Evolutionary conservation across 2,888 invertebrate species (phyloP).

Genomic region (Mythimna loreyi): DNA sequence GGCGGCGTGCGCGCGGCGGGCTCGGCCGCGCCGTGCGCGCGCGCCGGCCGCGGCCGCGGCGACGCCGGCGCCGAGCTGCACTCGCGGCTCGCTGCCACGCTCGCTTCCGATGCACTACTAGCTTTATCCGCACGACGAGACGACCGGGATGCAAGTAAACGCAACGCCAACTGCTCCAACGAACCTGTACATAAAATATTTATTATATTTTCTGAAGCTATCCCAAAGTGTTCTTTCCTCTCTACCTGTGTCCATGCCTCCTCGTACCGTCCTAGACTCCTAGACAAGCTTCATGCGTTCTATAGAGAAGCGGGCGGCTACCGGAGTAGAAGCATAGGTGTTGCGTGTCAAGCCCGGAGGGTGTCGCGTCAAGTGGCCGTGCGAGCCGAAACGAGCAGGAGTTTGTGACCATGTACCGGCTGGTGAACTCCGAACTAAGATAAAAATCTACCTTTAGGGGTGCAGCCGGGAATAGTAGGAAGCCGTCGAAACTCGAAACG

Average conservation of each 20-base stretch:
- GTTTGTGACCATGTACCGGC: slow-evolving; percentile 53
- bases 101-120: slow-evolving; percentile 13
- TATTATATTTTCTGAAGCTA: slow-evolving; percentile 1
- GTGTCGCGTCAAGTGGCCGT: slow-evolving; percentile 49
- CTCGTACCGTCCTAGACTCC: slow-evolving; percentile 49
- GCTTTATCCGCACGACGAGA: slow-evolving; percentile 58
- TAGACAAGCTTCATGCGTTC: slow-evolving; percentile 63
- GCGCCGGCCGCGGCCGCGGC: slow-evolving; percentile 92
- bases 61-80: slow-evolving; percentile 88
- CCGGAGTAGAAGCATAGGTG: slow-evolving; percentile 55
- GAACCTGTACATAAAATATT: slow-evolving; percentile 76
- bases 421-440: slow-evolving; percentile 56
- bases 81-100: slow-evolving; percentile 68
- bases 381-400: slow-evolving; percentile 51
- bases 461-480: slow-evolving; percentile 60
- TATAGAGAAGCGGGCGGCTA: slow-evolving; percentile 57
- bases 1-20: slow-evolving; percentile 81
- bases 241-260: slow-evolving; percentile 53
- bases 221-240: background rate
- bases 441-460: slow-evolving; percentile 47
- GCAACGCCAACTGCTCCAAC: slow-evolving; percentile 84
- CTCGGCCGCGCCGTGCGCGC: slow-evolving; percentile 85
- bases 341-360: slow-evolving; percentile 56
- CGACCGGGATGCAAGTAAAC: slow-evolving; percentile 79
- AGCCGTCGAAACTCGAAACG: slow-evolving; percentile 52